Evolutionary conservation across 2,797 vertebrate species (phyloP).

Genomic region (Mormyrus proboscirostris): DNA sequence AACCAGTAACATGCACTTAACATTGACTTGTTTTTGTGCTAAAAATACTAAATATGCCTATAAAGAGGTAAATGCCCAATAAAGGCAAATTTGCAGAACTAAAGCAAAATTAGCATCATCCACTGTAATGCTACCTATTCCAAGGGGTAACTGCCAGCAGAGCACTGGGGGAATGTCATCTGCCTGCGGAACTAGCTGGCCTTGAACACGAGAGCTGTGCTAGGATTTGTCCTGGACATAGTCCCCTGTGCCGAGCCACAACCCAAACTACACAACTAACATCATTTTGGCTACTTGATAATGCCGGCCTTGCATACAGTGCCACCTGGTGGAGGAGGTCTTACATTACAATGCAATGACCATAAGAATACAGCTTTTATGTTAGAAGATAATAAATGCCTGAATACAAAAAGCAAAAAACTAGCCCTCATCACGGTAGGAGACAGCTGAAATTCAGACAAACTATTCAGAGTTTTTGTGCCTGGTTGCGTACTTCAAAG

Average conservation of each 20-base stretch:
- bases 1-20: not conserved
- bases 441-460: constrained; percentile 1
- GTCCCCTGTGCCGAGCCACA: not conserved
- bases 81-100: not conserved
- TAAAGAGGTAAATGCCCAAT: not conserved
- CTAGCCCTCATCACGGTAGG: constrained; percentile 18
- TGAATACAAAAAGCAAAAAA: constrained; percentile 21
- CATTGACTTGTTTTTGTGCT: not conserved
- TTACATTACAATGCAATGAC: not conserved
- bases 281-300: not conserved
- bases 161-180: not conserved
- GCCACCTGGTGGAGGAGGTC: not conserved
- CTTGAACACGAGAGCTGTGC: not conserved
- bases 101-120: not conserved
- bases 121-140: not conserved
- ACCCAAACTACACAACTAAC: not conserved
- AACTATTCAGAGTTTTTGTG: not conserved
- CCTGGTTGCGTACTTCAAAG: not conserved
- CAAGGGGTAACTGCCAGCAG: not conserved
- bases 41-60: not conserved
- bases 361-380: not conserved
- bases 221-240: not conserved
- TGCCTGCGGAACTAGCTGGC: not conserved
- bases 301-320: not conserved
- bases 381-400: not conserved